Evolutionary conservation across 2,113 vertebrate species (phyloP), one percentile per base, ranked within the genome.

Genomic region (Periophthalmodon schlosseri): DNA sequence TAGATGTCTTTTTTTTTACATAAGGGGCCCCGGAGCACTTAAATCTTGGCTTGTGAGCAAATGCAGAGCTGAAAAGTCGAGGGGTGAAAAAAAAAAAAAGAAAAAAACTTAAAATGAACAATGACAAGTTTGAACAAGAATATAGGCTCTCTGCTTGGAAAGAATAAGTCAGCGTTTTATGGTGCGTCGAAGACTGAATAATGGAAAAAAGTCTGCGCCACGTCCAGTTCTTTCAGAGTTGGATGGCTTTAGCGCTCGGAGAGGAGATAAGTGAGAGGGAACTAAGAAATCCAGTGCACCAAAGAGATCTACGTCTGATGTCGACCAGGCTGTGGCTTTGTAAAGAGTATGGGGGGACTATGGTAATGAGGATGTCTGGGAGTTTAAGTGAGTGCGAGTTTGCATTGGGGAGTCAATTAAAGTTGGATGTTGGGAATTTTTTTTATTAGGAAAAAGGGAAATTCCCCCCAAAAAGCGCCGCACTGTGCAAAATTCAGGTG

Each of bases 221-320:
- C 14, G 24, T 70, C 52, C 21, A 13, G 0, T 50, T 76, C 23
- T 34, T 70, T 54, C 18, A 49, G 4, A 69, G 21, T 73, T 15
- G 72, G 28, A 72, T 73, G 23, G 49, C 18, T 7, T n/a, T 44
- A 81, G 69, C n/a, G 21, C 68, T 56, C 65, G 34, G 60, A 80
- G 67, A 57, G 8, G 16, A 72, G 68, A 70, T 68, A 75, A 85
- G 68, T 69, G 20, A 14, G 58, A 76, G 47, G 60, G 52, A 1
- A 52, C 58, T 58, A 68, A 81, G 47, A 28, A 82, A 78, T 75
- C 58, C 64, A 21, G 5, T 18, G 49, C 49, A 50, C 15, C 7
- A 63, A 69, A 81, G 47, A 44, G 80, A 78, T 77, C 56, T 61
- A 23, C 13, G 52, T 9, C 23, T 68, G 67, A 76, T 77, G 44